Evolutionary conservation across 2,113 vertebrate genomes (phyloP).

Genomic region (Heterocephalus glaber): DNA sequence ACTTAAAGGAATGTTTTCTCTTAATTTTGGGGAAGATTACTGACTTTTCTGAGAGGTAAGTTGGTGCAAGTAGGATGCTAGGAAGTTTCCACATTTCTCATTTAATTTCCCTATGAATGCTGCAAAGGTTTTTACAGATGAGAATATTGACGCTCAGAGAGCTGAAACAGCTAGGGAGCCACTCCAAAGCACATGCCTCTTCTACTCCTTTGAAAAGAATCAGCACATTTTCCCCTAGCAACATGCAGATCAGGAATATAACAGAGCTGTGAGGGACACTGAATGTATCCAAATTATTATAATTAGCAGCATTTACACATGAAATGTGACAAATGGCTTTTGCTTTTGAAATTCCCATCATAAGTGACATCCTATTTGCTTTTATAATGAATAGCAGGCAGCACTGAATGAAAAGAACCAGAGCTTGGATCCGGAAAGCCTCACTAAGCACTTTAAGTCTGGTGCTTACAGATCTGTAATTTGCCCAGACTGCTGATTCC

Average conservation of each 20-base stretch:
- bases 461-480: neutral
- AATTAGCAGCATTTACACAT: slow-evolving; percentile 27
- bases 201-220: neutral
- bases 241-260: neutral
- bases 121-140: neutral
- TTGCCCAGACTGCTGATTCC: neutral
- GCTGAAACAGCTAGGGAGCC: neutral
- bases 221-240: neutral
- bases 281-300: slow-evolving; percentile 30
- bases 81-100: neutral
- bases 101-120: neutral
- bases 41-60: neutral
- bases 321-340: neutral
- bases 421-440: neutral
- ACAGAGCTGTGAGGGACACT: neutral
- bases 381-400: neutral
- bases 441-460: neutral
- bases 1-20: neutral
- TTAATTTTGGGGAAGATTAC: neutral
- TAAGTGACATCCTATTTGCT: neutral
- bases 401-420: neutral
- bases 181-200: neutral
- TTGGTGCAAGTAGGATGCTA: neutral
- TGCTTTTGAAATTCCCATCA: neutral
- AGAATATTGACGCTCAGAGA: neutral